Conservation (phyloP, 2,113 vertebrate genomes). For the Agelaius tricolor region DNA sequence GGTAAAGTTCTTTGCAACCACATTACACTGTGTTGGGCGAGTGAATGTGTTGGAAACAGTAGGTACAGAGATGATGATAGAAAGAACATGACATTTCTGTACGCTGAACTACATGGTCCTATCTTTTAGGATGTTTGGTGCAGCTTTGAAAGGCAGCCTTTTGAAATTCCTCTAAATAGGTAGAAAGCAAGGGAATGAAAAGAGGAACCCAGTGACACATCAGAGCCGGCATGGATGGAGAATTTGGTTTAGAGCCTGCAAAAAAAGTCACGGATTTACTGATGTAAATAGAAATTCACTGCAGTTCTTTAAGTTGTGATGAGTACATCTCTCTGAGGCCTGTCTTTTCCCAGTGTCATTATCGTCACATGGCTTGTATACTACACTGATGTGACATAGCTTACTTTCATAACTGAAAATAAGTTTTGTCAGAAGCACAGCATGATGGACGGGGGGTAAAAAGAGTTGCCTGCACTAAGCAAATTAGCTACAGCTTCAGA, state of each 20-base stretch:
- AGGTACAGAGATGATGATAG: not conserved
- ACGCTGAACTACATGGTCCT: rapidly evolving
- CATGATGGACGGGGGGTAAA: not conserved
- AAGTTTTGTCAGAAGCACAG: slow-evolving; percentile 5
- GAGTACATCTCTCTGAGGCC: not conserved
- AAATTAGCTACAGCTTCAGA: not conserved
- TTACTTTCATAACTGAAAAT: not conserved
- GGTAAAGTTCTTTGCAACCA: not conserved
- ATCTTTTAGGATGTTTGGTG: not conserved
- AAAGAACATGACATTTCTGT: not conserved
- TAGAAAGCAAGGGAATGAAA: not conserved
- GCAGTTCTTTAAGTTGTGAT: not conserved
- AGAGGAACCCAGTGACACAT: not conserved
- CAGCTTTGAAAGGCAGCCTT: not conserved
- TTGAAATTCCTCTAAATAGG: not conserved
- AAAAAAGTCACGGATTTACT: not conserved
- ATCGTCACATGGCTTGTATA: not conserved
- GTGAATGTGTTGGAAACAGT: not conserved
- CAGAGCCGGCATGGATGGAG: not conserved
- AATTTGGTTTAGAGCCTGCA: not conserved
- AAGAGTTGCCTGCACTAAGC: not conserved
- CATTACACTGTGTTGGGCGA: not conserved
- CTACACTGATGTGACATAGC: not conserved
- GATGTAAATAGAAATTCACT: not conserved
- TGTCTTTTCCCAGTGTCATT: not conserved